Base-by-base conservation (phyloP, 2,888 invertebrate genomes). In the Tetragonisca angustula region DNA sequence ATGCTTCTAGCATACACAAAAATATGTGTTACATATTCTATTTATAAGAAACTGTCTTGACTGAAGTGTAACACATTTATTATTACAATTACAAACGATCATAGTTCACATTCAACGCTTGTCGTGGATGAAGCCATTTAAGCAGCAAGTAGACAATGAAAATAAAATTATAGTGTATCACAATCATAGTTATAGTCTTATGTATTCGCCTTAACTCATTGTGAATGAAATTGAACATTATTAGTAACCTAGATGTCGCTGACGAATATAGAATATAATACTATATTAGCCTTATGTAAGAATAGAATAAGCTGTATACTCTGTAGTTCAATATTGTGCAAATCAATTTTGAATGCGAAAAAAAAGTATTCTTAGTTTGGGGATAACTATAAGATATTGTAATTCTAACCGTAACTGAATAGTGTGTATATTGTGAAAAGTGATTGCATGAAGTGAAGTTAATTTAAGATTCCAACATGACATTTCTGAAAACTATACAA, bases 401-500 rank as follows among this genome's bases (percentile, higher is more conserved):
- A 43, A 43, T 43, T 21, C 43, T 17, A 17, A 59, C 24, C 24
- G 15, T 49, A 27, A 5, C n/a, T 59, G 19, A 4, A 61, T 61
- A 49, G 21, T 24, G 13, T 24, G 21, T 64, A 5, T 17, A 36
- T 21, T 27, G 27, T 17, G 5, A 6, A n/a, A 49, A 62, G 21
- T 50, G 24, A 24, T 50, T 50, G 15, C 24, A 24, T 15, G 2
- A 36, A 73, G 36, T 24, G 5, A 32, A 17, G 32, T 43, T 64
- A 56, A 59, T 82, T n/a, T 56, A 27, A 27, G 15, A 69, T 65
- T 83, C 43, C 64, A 84, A 74, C 3, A 91, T 90, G 89, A 79
- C 77, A 50, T 73, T 88, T n/a, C 62, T 87, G 11, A 88, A 81
- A 64, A 69, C 87, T 73, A 65, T 76, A 61, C 90, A 81, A 76